Evolutionary conservation across 2,113 vertebrate species (phyloP).

Genomic region (cat (Felis catus)): F.catus_Fca126_mat1.0 CM031412.1:169984501-169985000

Average conservation of each 20-base stretch:
- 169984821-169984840: not conserved
- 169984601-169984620: not conserved
- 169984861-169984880: not conserved
- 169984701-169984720: not conserved
- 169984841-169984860: not conserved
- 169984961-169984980: not conserved
- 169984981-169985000: not conserved
- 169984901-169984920: not conserved
- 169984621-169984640: not conserved
- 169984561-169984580: not conserved
- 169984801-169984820: not conserved
- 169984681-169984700: not conserved
- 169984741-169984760: not conserved
- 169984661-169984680: not conserved
- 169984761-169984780: not conserved
- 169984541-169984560: not conserved
- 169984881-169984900: not conserved
- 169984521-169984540: not conserved
- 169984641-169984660: not conserved
- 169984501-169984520: not conserved
- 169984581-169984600: not conserved
- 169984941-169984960: not conserved
- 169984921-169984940: not conserved
- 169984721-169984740: not conserved
- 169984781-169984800: accelerated